These are phyloP conservation scores for Zosterops japonicus DNA, from an alignment of 2,113 vertebrate species.

Conservation along the genomic window DNA sequence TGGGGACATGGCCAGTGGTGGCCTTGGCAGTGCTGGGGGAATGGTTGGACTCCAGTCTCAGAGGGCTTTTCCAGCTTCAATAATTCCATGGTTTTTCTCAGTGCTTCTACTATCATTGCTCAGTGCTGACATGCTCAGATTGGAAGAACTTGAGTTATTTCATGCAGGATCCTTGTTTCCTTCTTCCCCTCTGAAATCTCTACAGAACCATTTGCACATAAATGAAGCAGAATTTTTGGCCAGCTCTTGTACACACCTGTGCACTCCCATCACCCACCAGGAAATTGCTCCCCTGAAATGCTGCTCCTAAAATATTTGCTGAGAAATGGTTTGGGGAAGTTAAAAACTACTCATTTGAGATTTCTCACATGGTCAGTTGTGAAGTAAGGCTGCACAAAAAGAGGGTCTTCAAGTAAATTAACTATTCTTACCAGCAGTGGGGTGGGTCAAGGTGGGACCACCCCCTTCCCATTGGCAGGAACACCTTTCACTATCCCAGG, in stretches of 20 bases:
- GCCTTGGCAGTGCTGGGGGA: neutral
- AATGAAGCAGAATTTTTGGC: neutral
- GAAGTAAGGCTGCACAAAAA: neutral
- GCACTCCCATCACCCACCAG: neutral
- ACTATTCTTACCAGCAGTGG: neutral
- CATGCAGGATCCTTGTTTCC: neutral
- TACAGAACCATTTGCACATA: neutral
- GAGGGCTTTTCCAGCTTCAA: neutral
- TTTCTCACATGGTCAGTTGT: neutral
- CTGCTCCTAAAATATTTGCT: neutral
- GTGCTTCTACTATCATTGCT: neutral
- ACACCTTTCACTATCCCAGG: no score
- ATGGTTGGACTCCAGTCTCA: neutral
- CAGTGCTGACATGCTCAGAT: neutral
- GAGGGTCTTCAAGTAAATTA: neutral
- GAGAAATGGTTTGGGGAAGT: neutral
- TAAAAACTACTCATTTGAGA: neutral
- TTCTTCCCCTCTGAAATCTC: neutral
- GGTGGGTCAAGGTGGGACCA: neutral
- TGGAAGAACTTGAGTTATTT: neutral
- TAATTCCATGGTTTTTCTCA: neutral
- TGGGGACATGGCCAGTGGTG: neutral
- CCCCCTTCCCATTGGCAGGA: neutral
- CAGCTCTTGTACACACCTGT: neutral
- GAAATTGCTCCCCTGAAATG: neutral